These are phyloP conservation scores for Montipora capricornis DNA, from an alignment of 64 coral and sea anemone genomes.

Conservation along the genomic window DNA sequence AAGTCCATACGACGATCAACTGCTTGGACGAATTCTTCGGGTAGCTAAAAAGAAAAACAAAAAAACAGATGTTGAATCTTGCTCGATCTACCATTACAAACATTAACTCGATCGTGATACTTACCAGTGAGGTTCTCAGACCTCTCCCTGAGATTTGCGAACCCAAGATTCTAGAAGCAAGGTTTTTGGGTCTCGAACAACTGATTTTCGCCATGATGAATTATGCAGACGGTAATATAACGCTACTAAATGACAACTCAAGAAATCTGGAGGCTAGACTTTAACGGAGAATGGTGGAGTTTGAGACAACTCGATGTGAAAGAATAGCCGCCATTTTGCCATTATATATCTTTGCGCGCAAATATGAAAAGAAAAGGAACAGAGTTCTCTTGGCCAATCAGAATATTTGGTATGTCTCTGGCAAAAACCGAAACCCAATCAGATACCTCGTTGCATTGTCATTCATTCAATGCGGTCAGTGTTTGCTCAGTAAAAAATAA, in stretches of 20 bases:
- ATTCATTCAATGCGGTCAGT: conserved; percentile 38
- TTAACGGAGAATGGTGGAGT: neutral
- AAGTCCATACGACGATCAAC: conserved; percentile 80
- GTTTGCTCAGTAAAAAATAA: conserved; percentile 1
- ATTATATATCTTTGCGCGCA: conserved; percentile 17
- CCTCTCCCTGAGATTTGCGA: conserved; percentile 51
- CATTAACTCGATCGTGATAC: neutral
- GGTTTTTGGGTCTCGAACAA: conserved; percentile 26
- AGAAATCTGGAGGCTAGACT: neutral
- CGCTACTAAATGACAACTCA: neutral
- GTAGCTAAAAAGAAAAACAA: conserved; percentile 54
- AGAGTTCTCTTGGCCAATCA: conserved; percentile 28
- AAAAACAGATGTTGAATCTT: neutral
- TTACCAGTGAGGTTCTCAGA: conserved; percentile 24
- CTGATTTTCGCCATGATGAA: conserved; percentile 25
- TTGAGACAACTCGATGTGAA: conserved; percentile 16
- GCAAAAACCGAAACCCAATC: conserved; percentile 47
- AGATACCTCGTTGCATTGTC: conserved; percentile 52
- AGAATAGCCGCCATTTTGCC: conserved; percentile 3
- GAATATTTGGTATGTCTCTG: neutral
- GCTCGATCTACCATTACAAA: neutral
- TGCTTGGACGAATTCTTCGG: conserved; percentile 68
- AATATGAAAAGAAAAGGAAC: neutral
- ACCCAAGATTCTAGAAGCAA: conserved; percentile 18
- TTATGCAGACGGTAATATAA: neutral